These are phyloP conservation scores for Ephydatia muelleri DNA, from an alignment of 37 sponge, comb jelly and placozoan species.

Conservation along the genomic window DNA sequence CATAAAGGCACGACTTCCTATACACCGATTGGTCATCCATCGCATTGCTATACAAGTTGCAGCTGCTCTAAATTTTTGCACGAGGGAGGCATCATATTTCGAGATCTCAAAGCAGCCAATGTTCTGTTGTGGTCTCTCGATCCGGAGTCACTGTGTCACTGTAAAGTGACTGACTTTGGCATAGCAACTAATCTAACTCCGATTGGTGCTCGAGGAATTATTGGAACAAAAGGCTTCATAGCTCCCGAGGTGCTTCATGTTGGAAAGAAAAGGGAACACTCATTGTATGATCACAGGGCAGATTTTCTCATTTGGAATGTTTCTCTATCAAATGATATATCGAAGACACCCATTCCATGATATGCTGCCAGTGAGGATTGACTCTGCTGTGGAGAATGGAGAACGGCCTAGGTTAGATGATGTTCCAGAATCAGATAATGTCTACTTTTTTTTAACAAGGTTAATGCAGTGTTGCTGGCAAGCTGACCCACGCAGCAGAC, in stretches of 20 bases:
- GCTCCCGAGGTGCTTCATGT: conserved; percentile 86
- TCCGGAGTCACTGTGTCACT: conserved; percentile 67
- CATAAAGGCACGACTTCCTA: conserved; percentile 48
- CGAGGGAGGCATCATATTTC: conserved; percentile 68
- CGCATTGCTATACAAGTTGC: conserved; percentile 81
- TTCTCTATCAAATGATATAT: conserved; percentile 85
- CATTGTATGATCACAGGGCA: conserved; percentile 75
- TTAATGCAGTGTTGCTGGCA: conserved; percentile 85
- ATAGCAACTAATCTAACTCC: conserved; percentile 74
- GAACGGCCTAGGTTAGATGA: conserved; percentile 88
- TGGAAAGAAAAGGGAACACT: conserved; percentile 60
- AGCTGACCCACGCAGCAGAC: conserved; percentile 63
- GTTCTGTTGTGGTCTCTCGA: conserved; percentile 88
- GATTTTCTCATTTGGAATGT: conserved; percentile 91
- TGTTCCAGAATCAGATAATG: conserved; percentile 44
- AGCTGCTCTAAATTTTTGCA: conserved; percentile 84
- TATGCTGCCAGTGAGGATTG: conserved; percentile 53
- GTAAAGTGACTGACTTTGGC: conserved; percentile 88
- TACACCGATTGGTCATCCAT: conserved; percentile 66
- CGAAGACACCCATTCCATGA: conserved; percentile 71
- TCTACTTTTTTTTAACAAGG: conserved; percentile 58
- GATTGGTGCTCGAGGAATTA: conserved; percentile 63
- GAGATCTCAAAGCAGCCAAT: conserved; percentile 89
- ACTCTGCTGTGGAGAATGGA: conserved; percentile 50
- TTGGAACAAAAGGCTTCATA: conserved; percentile 89